These are phyloP conservation scores for Ciconia nigra DNA, from an alignment of 2,797 vertebrate species.

Conservation along the genomic window DNA sequence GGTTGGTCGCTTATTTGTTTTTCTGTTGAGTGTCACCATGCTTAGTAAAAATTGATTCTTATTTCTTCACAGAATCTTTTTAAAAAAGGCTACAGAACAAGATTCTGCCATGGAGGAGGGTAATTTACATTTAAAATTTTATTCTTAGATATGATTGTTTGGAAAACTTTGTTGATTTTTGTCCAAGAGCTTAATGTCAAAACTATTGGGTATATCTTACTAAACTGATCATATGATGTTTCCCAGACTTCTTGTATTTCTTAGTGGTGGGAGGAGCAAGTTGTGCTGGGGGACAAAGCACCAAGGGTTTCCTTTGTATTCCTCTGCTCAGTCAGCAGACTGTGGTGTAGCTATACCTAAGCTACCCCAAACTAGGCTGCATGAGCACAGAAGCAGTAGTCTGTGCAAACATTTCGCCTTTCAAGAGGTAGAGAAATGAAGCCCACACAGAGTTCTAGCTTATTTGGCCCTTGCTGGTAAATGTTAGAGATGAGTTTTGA, in stretches of 20 bases:
- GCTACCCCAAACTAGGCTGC: not conserved
- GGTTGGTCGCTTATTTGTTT: not conserved
- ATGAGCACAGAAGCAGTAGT: not conserved
- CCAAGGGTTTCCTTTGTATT: not conserved
- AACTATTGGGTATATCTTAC: not conserved
- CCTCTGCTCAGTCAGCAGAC: not conserved
- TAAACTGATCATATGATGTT: not conserved
- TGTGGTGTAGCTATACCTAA: not conserved
- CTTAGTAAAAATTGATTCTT: not conserved
- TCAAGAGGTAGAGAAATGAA: not conserved
- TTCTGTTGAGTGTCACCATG: not conserved
- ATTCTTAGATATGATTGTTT: not conserved
- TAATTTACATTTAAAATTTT: constrained; percentile 1
- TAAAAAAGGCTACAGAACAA: constrained; percentile 71
- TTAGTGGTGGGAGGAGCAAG: not conserved
- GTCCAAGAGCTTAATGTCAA: not conserved
- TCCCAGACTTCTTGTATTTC: not conserved
- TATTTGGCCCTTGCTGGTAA: not conserved
- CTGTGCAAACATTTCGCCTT: not conserved
- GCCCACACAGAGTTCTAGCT: accelerated
- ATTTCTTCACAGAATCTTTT: constrained; percentile 66
- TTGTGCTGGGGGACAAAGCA: not conserved
- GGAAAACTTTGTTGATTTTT: not conserved
- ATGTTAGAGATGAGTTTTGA: not conserved
- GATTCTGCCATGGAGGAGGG: constrained; percentile 64